phyloP scores from a whole-genome alignment of 2,888 invertebrate species.

The Artemia sp. region DNA sequence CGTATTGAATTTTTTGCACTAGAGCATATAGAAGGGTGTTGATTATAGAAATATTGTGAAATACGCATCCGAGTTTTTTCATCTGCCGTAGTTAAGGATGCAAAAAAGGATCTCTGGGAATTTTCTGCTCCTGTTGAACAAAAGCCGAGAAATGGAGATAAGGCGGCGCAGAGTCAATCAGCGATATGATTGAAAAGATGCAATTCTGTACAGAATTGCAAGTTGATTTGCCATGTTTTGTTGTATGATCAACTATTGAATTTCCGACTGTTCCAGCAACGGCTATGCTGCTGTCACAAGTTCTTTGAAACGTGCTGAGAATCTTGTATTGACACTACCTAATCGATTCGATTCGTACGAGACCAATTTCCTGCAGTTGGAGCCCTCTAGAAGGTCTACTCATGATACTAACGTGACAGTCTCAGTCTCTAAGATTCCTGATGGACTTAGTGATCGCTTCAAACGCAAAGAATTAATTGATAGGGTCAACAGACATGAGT shows the following conservation, averaged over 20 bases:
- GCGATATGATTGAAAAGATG: background rate
- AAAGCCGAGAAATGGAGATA: constrained; percentile 2
- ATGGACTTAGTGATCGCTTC: background rate
- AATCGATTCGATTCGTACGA: background rate
- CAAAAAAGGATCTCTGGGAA: background rate
- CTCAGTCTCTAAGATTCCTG: constrained; percentile 13
- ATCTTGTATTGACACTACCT: background rate
- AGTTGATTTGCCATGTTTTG: too few species aligned
- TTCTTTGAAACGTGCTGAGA: too few species aligned
- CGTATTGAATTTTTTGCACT: background rate
- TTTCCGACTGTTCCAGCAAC: too few species aligned
- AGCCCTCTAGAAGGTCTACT: background rate
- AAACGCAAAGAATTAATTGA: constrained; percentile 10
- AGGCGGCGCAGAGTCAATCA: background rate
- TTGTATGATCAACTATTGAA: too few species aligned
- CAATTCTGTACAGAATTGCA: background rate
- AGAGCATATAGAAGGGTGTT: background rate
- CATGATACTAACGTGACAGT: background rate
- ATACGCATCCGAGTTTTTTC: background rate
- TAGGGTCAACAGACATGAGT: background rate
- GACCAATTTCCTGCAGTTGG: background rate
- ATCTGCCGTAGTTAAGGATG: background rate
- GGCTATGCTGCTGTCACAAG: too few species aligned
- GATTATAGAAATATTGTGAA: background rate
- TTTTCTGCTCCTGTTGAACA: background rate